Base-by-base conservation (phyloP, 2,113 vertebrate species). In the Dermatemys mawii region DNA sequence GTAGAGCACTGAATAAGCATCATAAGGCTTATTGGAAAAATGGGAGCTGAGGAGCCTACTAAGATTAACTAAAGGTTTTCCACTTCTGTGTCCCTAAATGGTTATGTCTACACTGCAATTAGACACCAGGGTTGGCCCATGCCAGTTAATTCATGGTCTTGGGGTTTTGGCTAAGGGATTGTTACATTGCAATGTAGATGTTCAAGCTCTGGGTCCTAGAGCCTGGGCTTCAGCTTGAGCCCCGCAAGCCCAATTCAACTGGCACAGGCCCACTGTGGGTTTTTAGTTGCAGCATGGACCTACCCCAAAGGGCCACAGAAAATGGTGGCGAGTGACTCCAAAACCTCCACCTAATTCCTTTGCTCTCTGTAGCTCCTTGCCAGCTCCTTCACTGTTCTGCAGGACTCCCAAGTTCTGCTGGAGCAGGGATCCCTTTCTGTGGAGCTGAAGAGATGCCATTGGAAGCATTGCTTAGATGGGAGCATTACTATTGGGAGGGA, bases 311-410 rank as follows among this genome's bases (percentile, higher is more conserved):
- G 63, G n/a, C 16, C 63, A 12, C 90, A 48, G 79, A 75, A 80
- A 11, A 87, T 73, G 88, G 11, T 51, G 38, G 11, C 53, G 79
- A 88, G 6, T 53, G 84, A 94, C 60, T 1, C 17, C 17, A 12
- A 82, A 27, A 9, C 27, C 13, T 32, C n/a, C 41, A 17, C 38
- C 41, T 81, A 81, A 51, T 3, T 49, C 0, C 0, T 46, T 78
- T 32, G 41, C 3, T n/a, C 1, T 91, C 0, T 0, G 2, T 5
- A 38, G 1, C 5, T 41, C 4, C 55, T 76, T 81, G 81, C 21
- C 29, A 79, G 7, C 6, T 3, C 63, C 3, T 83, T 85, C 41
- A 67, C 0, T 1, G 1, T 17, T 3, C 1, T 81, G 1, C 86
- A 5, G 3, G 4, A n/a, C 4, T 55, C 2, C 5, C 89, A 38